Evolutionary conservation across 2,888 invertebrate genomes (phyloP).

Genomic region (Drosophila melanosoma): DNA sequence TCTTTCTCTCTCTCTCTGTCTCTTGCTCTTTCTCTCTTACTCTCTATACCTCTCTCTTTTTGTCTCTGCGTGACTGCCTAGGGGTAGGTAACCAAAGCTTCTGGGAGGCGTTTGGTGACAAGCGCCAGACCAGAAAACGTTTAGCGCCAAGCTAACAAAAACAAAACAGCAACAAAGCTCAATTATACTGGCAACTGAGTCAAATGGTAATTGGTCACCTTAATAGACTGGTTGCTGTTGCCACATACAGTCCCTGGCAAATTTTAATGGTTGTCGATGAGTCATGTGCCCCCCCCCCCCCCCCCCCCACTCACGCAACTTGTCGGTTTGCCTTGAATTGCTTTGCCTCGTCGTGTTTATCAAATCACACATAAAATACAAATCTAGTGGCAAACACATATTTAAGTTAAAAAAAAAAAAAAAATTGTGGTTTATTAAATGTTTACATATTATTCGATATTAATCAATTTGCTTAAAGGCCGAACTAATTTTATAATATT

Average conservation of each 20-base stretch:
- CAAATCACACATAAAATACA: not conserved
- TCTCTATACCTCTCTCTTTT: not conserved
- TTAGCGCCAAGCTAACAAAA: slow-evolving; percentile 52
- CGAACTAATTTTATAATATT: not conserved
- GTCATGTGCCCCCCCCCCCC: slow-evolving; percentile 14
- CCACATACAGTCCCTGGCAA: not conserved
- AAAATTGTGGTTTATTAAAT: not conserved
- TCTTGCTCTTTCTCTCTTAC: not conserved
- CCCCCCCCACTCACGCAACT: not conserved
- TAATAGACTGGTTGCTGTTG: slow-evolving; percentile 18
- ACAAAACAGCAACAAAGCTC: slow-evolving; percentile 34
- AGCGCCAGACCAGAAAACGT: slow-evolving; percentile 59
- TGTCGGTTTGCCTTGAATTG: slow-evolving; percentile 13
- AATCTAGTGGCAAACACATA: not conserved
- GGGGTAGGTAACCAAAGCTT: slow-evolving; percentile 1
- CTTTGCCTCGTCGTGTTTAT: slow-evolving; percentile 6
- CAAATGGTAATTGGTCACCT: slow-evolving; percentile 52
- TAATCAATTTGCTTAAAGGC: not conserved
- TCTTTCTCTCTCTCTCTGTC: not conserved
- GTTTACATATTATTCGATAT: not conserved
- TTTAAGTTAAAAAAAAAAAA: not conserved
- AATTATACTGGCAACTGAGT: slow-evolving; percentile 51
- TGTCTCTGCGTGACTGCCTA: not conserved
- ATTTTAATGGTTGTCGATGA: slow-evolving; percentile 24
- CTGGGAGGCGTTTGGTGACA: slow-evolving; percentile 32